These are phyloP conservation scores for Adela reaumurella DNA, from an alignment of 2,888 invertebrate genomes.

Conservation along the genomic window DNA sequence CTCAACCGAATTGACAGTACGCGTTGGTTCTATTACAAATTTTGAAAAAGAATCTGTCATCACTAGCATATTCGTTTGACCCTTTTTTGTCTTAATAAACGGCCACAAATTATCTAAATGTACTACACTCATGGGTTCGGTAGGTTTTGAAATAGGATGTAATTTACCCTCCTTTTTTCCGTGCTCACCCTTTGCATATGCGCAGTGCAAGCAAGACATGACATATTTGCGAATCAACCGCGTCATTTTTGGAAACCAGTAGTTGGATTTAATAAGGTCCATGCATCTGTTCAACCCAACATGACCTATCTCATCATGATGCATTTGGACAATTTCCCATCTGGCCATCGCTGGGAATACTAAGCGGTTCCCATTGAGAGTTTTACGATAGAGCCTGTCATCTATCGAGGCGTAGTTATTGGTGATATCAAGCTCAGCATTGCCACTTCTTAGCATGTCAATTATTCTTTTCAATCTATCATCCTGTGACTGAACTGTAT, in stretches of 20 bases:
- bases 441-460: background rate
- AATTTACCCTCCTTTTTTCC: conserved; percentile 7
- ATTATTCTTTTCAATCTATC: conserved; percentile 7
- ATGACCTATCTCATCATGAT: conserved; percentile 22
- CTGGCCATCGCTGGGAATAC: conserved; percentile 16
- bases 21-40: conserved; percentile 6
- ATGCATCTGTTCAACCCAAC: conserved; percentile 14
- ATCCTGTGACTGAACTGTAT: too few relatives aligned
- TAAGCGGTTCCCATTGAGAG: conserved; percentile 14
- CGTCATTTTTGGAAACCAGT: conserved; percentile 19
- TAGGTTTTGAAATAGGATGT: too few relatives aligned
- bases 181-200: conserved; percentile 17
- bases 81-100: conserved; percentile 6
- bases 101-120: conserved; percentile 15
- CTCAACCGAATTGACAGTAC: conserved; percentile 1
- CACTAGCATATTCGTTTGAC: conserved; percentile 7
- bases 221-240: conserved; percentile 17
- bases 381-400: conserved; percentile 14
- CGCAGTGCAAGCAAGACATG: conserved; percentile 16
- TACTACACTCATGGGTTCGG: background rate
- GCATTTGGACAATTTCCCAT: conserved; percentile 19
- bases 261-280: conserved; percentile 16
- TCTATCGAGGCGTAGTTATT: conserved; percentile 8
- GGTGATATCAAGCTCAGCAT: background rate
- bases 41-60: conserved; percentile 8